These are phyloP conservation scores for Apis florea DNA, from an alignment of 1,140 invertebrate species.

Conservation along the genomic window DNA sequence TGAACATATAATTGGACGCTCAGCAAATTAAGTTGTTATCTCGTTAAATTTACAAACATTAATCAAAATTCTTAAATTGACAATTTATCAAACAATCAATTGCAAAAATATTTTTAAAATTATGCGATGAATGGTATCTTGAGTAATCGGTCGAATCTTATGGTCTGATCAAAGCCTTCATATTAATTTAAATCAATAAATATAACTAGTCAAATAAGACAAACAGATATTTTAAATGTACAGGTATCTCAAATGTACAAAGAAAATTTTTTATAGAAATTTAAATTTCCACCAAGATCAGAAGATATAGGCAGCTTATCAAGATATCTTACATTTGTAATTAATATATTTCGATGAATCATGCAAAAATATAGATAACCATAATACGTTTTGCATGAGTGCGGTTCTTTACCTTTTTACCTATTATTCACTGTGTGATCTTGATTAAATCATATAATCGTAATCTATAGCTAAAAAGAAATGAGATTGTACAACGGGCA, in stretches of 20 bases:
- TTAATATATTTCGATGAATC: conserved; percentile 30
- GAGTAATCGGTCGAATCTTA: conserved; percentile 33
- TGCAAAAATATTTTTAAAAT: not conserved
- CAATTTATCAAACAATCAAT: not conserved
- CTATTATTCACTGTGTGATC: conserved; percentile 16
- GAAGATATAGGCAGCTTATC: conserved; percentile 36
- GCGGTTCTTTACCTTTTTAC: conserved; percentile 36
- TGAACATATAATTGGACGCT: conserved; percentile 43
- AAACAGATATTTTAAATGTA: conserved; percentile 22
- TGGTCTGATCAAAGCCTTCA: conserved; percentile 28
- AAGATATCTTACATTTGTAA: conserved; percentile 34
- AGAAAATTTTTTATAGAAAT: conserved; percentile 23
- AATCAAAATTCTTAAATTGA: conserved; percentile 21
- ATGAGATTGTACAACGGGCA: conserved; percentile 19
- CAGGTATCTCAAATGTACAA: conserved; percentile 13
- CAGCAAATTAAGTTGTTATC: conserved; percentile 42
- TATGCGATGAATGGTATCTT: not conserved
- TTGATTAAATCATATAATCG: conserved; percentile 30
- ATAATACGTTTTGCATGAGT: conserved; percentile 24
- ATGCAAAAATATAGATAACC: not conserved
- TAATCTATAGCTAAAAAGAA: conserved; percentile 15
- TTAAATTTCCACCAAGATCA: conserved; percentile 8
- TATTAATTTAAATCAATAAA: conserved; percentile 20
- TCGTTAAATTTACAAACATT: conserved; percentile 44
- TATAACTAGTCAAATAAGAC: conserved; percentile 11